phyloP scores from a whole-genome alignment of 2,888 invertebrate species.

The Orthonevra nobilis region DNA sequence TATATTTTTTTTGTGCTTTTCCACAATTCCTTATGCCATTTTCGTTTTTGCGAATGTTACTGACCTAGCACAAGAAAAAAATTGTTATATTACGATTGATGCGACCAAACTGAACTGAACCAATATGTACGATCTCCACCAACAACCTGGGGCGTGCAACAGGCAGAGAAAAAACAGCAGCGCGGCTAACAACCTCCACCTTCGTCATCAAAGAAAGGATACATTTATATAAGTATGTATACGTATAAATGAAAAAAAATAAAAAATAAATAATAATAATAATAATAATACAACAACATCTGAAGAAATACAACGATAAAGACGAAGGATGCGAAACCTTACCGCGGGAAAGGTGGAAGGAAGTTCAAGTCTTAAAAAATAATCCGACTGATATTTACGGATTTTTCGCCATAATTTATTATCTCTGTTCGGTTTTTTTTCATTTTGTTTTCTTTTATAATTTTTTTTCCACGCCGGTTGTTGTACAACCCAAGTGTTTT shows the following conservation, averaged over 20 bases:
- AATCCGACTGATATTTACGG: constrained; percentile 69
- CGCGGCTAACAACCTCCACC: constrained; percentile 47
- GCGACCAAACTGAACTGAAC: constrained; percentile 1
- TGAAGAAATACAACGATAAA: constrained; percentile 28
- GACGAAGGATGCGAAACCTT: constrained; percentile 48
- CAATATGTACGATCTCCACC: constrained; percentile 32
- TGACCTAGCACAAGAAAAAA: constrained; percentile 59
- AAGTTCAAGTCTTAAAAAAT: constrained; percentile 60
- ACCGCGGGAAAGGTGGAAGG: constrained; percentile 30
- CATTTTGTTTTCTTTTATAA: constrained; percentile 20
- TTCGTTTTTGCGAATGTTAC: constrained; percentile 42
- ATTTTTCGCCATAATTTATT: constrained; percentile 66
- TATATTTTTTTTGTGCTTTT: constrained; percentile 3
- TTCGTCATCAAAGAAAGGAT: constrained; percentile 52
- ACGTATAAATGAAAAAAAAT: not conserved
- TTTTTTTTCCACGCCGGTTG: constrained; percentile 14
- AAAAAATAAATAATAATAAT: constrained; percentile 17
- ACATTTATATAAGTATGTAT: no score
- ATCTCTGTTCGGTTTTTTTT: constrained; percentile 47
- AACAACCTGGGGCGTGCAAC: no score
- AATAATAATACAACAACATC: no score
- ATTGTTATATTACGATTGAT: constrained; percentile 43
- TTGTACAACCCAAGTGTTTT: constrained; percentile 29
- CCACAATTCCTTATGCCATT: constrained; percentile 28
- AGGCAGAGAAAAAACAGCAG: constrained; percentile 14